Evolutionary conservation across 2,797 vertebrate species (phyloP).

Genomic region (Rousettus madagascariensis): DNA sequence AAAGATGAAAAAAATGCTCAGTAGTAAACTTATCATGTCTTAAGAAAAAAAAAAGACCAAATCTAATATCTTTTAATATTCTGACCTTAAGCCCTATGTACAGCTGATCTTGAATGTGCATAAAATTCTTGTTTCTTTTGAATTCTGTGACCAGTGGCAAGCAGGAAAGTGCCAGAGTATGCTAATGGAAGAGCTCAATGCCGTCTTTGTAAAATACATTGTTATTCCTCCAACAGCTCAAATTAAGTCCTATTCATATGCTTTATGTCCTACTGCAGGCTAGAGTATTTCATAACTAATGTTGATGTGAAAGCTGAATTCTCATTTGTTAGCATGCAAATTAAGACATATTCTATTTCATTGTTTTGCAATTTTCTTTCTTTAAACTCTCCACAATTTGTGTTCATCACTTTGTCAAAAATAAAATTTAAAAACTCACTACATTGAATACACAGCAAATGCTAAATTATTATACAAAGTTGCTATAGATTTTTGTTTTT

Average conservation of each 20-base stretch:
- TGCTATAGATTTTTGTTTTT: neutral
- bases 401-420: neutral
- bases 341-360: neutral
- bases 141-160: neutral
- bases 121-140: neutral
- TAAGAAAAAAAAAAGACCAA: no score
- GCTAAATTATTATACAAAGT: neutral
- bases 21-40: neutral
- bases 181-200: neutral
- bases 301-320: neutral
- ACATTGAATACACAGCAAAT: neutral
- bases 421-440: neutral
- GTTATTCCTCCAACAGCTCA: neutral
- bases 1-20: accelerated
- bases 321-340: neutral
- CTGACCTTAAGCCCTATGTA: neutral
- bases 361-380: neutral
- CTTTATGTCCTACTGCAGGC: neutral
- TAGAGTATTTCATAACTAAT: neutral
- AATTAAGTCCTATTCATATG: neutral
- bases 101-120: neutral
- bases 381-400: neutral
- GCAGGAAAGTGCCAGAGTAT: neutral
- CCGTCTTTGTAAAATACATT: neutral
- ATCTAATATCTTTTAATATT: neutral